Evolutionary conservation across 2,888 invertebrate species (phyloP).

Genomic region (Pandemis heparana): DNA sequence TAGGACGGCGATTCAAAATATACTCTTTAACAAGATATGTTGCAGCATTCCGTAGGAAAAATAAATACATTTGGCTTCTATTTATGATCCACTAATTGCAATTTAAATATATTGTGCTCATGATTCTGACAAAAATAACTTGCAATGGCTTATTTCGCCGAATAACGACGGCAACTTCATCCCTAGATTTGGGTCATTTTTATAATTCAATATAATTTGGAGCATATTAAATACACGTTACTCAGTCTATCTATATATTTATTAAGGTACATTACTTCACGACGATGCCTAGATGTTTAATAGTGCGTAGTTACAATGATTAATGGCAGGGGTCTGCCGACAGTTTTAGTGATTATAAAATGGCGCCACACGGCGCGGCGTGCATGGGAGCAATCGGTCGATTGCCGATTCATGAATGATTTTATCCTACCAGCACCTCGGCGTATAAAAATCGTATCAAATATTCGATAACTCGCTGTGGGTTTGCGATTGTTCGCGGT

Average conservation of each 20-base stretch:
- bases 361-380: slow-evolving; percentile 42
- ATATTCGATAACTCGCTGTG: slow-evolving; percentile 41
- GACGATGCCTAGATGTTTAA: slow-evolving; percentile 59
- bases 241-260: slow-evolving; percentile 76
- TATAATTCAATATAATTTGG: slow-evolving; percentile 37
- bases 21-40: slow-evolving; percentile 59
- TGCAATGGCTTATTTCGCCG: slow-evolving; percentile 6
- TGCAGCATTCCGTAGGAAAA: slow-evolving; percentile 55
- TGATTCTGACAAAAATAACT: slow-evolving; percentile 3
- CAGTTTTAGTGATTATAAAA: slow-evolving; percentile 55
- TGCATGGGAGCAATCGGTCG: slow-evolving; percentile 21
- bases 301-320: slow-evolving; percentile 53
- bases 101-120: slow-evolving; percentile 44
- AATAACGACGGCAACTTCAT: slow-evolving; percentile 14
- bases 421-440: slow-evolving; percentile 76
- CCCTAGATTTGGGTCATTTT: slow-evolving; percentile 12
- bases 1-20: slow-evolving; percentile 73
- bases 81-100: slow-evolving; percentile 46
- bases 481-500: slow-evolving; percentile 3
- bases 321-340: slow-evolving; percentile 51
- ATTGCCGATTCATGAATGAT: slow-evolving; percentile 49
- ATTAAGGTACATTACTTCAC: slow-evolving; percentile 59
- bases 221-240: slow-evolving; percentile 56
- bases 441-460: slow-evolving; percentile 58
- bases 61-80: slow-evolving; percentile 50